Evolutionary conservation across 2,888 invertebrate species (phyloP), one percentile per base, ranked within the genome.

Genomic region (Nesidiocoris tenuis): DNA sequence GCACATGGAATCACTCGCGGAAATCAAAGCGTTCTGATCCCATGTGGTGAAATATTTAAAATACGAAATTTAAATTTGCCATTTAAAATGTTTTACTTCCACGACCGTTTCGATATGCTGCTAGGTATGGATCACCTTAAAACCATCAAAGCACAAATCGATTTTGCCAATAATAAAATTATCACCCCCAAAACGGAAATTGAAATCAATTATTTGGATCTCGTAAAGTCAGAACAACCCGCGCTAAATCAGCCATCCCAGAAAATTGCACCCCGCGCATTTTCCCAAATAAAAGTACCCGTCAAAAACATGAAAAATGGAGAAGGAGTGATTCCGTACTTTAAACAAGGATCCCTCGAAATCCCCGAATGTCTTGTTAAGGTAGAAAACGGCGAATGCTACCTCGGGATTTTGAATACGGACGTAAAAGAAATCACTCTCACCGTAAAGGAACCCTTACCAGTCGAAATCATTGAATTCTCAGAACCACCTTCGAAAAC

Each of bases 281-380:
- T 59, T 16, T 5, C 3, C 3, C 59, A n/a, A n/a, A 5, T 17
- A 59, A 59, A 16, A 18, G n/a, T 59, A 5, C 3, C 2, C 3
- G 2, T 18, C 2, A 59, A 59, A 9, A 63, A 63, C 63, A 5
- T 63, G 22, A 2, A 63, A 12, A 23, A 63, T n/a, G 63, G 63
- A 3, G 22, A 22, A 18, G 63, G 21, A 9, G 16, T 63, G 19
- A 21, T 63, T 2, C 63, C 63, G 1, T 22, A 18, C n/a, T 21
- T 9, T 16, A 63, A 63, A 63, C 5, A 3, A 0, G 21, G 22
- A 22, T 18, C 21, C 5, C 21, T 63, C n/a, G 22, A 63, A 5
- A 63, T 63, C 9, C 63, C 63, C 16, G 21, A 9, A 63, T 63
- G 63, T 21, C 19, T 63, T 7, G 63, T 63, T n/a, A 63, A 1